phyloP scores from a whole-genome alignment of 2,113 vertebrate species.

The human region GRCh38 chr12:16374501-16375000 shows the following conservation, averaged over 20 bases:
- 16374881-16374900: neutral
- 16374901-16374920: neutral
- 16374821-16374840: neutral
- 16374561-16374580: neutral
- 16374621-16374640: neutral
- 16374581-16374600: neutral
- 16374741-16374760: neutral
- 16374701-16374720: neutral
- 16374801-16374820: neutral
- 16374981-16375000: neutral
- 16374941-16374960: neutral
- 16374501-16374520: neutral
- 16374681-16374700: constrained; percentile 2
- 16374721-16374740: neutral
- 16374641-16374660: neutral
- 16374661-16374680: neutral
- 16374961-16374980: neutral
- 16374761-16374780: neutral
- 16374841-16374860: neutral
- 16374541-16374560: constrained; percentile 20
- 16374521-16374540: constrained; percentile 1
- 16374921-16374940: neutral
- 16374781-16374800: neutral
- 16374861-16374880: neutral
- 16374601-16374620: neutral